Percentiles rank a stretch among this genome's conserved stretches.
Conservation (phyloP, 2,113 vertebrate genomes). For the Tupaia chinensis region DNA sequence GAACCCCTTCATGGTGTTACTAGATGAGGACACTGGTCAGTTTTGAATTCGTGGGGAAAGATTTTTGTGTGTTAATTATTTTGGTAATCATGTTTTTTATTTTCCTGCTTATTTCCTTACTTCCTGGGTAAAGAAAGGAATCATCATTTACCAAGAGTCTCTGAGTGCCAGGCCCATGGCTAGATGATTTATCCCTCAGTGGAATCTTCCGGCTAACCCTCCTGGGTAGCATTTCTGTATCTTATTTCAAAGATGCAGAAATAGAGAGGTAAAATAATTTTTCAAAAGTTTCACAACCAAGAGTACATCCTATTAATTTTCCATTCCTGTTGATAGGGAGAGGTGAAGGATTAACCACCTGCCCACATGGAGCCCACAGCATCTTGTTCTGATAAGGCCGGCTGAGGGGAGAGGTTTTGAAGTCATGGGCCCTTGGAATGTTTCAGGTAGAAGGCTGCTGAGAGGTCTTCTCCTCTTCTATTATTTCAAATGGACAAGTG, state of each 20-base stretch:
- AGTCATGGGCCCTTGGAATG: background rate
- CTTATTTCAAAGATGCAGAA: background rate
- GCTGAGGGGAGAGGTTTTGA: too few relatives aligned
- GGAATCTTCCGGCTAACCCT: background rate
- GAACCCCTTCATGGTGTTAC: background rate
- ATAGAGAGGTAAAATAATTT: background rate
- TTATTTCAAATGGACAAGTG: background rate
- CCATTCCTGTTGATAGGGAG: background rate
- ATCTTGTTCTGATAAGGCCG: too few relatives aligned
- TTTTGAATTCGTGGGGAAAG: background rate
- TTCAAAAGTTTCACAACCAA: background rate
- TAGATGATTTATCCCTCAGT: background rate
- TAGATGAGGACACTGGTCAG: background rate
- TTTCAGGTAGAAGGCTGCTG: background rate
- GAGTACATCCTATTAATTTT: background rate
- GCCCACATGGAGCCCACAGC: rapidly evolving
- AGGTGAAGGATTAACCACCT: background rate
- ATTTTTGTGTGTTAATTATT: background rate
- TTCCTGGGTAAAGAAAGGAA: background rate
- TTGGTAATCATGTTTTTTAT: background rate
- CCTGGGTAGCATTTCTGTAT: background rate
- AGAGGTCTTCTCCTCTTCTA: background rate
- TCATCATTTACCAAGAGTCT: background rate
- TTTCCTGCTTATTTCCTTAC: background rate
- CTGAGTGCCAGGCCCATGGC: background rate